Evolutionary conservation across 2,797 vertebrate genomes (phyloP), one percentile per base, ranked within the genome.

Genomic region (Tarsius wallacei): DNA sequence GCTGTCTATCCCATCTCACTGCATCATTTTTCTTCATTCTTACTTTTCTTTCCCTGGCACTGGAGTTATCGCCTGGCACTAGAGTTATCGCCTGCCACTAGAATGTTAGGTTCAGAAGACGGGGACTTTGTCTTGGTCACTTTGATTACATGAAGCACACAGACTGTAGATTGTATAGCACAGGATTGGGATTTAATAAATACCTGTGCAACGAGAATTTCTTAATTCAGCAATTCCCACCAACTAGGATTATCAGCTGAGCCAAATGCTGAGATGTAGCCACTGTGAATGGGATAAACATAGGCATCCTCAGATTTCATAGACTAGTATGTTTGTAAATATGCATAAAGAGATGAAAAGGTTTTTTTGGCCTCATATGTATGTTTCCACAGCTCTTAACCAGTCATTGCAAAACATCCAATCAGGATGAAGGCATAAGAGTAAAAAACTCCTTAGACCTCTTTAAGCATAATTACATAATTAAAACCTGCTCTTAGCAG

Each of bases 391-490:
- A 78, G 36, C 19, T 91, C 61, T 63, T 51, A 90, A 42, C 26
- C 64, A 89, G 73, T 89, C 84, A 36, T 61, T 81, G 64, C 61
- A 94, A 91, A 93, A 49, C 61, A 91, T 76, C 70, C 76, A 95
- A 76, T 87, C 91, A 87, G 71, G 55, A 80, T 80, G 68, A 95
- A 96, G 80, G 64, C 53, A 66, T 21, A 78, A 63, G 80, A 93
- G 61, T 51, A n/a, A 63, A 42, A 87, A 78, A 24, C 68, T 87
- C 81, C 77, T 87, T 59, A 81, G 91, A 71, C 51, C 16, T 49
- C 66, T 85, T 95, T 47, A 63, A 95, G 78, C 87, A 64, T 81
- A 93, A 88, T 91, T 49, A 55, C 59, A 90, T 94, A 96, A 91
- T 76, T 84, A 71, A 93, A 97, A 80, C 53, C 74, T 83, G 90